phyloP scores from a whole-genome alignment of 1,140 invertebrate species.

The Micrasema longulum region DNA sequence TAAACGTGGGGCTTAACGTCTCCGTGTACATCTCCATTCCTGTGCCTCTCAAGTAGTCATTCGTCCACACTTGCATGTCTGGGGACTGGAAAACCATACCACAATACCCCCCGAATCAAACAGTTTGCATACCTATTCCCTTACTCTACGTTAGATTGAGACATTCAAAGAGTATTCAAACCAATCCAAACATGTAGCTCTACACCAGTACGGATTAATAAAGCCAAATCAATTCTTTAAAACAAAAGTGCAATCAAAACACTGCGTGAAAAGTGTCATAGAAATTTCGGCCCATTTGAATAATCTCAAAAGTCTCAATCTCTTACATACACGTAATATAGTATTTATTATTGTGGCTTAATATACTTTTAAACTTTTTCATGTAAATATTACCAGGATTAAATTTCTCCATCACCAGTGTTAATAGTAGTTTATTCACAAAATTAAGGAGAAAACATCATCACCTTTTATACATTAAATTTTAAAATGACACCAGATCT shows the following conservation, averaged over 20 bases:
- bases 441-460: no score
- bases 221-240: conserved; percentile 34
- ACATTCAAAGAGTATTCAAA: conserved; percentile 40
- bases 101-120: conserved; percentile 27
- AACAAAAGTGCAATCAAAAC: not conserved
- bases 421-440: no score
- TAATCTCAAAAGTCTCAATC: conserved; percentile 32
- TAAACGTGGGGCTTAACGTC: conserved; percentile 95
- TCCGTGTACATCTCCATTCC: conserved; percentile 99
- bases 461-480: no score
- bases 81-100: conserved; percentile 76
- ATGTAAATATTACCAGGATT: not conserved
- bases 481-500: no score
- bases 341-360: conserved; percentile 2
- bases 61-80: conserved; percentile 97
- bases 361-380: conserved; percentile 27
- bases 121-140: not conserved
- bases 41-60: conserved; percentile 97
- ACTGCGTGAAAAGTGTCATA: not conserved
- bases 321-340: conserved; percentile 13
- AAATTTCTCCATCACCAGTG: not conserved
- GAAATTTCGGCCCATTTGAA: conserved; percentile 1
- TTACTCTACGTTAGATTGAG: conserved; percentile 35
- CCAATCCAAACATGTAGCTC: conserved; percentile 22
- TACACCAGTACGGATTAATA: conserved; percentile 22